Evolutionary conservation across 1,140 invertebrate genomes (phyloP).

Genomic region (Holcopasites calliopsidis): DNA sequence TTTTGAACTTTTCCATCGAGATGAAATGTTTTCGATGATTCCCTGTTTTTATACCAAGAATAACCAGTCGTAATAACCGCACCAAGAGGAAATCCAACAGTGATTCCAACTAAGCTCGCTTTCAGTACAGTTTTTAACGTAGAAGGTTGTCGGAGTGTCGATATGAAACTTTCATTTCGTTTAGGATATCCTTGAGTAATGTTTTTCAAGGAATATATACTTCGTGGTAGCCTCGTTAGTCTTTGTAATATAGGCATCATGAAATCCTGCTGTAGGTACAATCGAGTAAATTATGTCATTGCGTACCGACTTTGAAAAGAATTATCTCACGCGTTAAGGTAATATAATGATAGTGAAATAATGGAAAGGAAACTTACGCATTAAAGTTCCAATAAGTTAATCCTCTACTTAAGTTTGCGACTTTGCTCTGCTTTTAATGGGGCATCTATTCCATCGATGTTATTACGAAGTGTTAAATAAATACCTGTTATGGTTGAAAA

Average conservation of each 20-base stretch:
- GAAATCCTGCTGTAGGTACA: background rate
- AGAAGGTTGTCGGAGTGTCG: constrained; percentile 59
- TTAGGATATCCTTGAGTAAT: constrained; percentile 30
- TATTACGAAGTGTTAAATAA: too few species aligned
- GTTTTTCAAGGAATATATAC: constrained; percentile 50
- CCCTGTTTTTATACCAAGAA: constrained; percentile 74
- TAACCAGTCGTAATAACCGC: constrained; percentile 78
- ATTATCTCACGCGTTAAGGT: background rate
- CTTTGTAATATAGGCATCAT: constrained; percentile 40
- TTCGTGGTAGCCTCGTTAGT: constrained; percentile 60
- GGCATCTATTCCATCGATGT: too few species aligned
- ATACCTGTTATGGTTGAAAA: background rate
- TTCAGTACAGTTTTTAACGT: constrained; percentile 53
- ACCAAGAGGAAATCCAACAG: constrained; percentile 80
- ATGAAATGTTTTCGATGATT: constrained; percentile 75
- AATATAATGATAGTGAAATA: background rate
- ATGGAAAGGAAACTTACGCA: too few species aligned
- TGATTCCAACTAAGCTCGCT: constrained; percentile 76
- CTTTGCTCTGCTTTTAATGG: too few species aligned
- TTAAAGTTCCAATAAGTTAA: background rate
- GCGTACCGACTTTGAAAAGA: background rate
- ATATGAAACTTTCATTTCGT: constrained; percentile 33
- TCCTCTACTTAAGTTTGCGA: too few species aligned
- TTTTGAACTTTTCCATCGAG: constrained; percentile 75
- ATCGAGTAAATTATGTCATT: background rate